Evolutionary conservation across 2,888 invertebrate genomes (phyloP).

Genomic region (Rhingia campestris): DNA sequence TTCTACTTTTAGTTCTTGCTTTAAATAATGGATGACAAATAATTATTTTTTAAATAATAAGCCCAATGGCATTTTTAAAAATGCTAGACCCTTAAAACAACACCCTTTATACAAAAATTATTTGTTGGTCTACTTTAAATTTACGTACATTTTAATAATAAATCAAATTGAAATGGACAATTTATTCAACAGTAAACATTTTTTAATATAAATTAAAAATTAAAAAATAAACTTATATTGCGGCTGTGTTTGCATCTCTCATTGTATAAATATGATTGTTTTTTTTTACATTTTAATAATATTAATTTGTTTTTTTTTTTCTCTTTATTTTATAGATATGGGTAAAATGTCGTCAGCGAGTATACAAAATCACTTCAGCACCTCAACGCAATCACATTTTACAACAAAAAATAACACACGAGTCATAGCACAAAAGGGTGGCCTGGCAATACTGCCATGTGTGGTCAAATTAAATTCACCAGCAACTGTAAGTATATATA

Average conservation of each 20-base stretch:
- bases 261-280: no score
- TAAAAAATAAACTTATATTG: no score
- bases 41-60: no score
- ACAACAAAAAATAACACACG: slow-evolving; percentile 82
- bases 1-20: no score
- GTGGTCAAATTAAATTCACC: slow-evolving; percentile 82
- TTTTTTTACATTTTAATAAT: neutral
- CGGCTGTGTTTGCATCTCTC: no score
- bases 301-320: slow-evolving; percentile 50
- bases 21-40: no score
- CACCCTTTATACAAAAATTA: no score
- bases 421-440: slow-evolving; percentile 82
- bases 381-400: slow-evolving; percentile 80
- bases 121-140: no score
- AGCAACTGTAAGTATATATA: slow-evolving; percentile 80
- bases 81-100: no score
- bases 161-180: neutral
- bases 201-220: no score
- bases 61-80: no score
- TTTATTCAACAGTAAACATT: neutral
- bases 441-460: slow-evolving; percentile 82
- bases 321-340: slow-evolving; percentile 77
- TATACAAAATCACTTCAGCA: slow-evolving; percentile 81
- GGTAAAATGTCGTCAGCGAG: slow-evolving; percentile 80
- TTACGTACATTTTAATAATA: no score